Evolutionary conservation across 2,113 vertebrate genomes (phyloP).

Genomic region (Nothocercus nigrocapillus): DNA sequence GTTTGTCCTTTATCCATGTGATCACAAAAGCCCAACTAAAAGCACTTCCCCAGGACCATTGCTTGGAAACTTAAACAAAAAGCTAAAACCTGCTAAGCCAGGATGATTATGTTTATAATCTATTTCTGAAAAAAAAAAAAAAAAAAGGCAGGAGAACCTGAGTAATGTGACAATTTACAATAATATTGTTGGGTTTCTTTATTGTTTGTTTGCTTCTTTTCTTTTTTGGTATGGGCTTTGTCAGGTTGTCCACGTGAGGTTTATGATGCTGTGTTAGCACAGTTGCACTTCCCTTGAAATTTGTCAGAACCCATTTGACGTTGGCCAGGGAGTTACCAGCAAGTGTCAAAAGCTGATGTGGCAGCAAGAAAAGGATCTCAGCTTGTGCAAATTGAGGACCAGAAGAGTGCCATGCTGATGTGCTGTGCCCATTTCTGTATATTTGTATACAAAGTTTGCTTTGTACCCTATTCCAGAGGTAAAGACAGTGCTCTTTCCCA

Average conservation of each 20-base stretch:
- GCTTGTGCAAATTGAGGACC: not conserved
- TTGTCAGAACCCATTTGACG: not conserved
- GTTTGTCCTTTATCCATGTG: not conserved
- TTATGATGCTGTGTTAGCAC: not conserved
- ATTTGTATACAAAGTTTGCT: not conserved
- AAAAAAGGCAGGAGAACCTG: not conserved
- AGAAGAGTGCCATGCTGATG: not conserved
- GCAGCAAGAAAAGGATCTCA: not conserved
- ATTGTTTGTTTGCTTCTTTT: not conserved
- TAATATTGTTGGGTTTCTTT: not conserved
- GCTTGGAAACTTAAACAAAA: not conserved
- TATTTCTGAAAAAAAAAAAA: not conserved
- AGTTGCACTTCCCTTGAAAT: not conserved
- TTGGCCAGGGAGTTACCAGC: not conserved
- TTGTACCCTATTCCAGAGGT: not conserved
- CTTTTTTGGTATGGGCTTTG: too few species aligned
- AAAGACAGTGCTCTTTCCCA: not conserved
- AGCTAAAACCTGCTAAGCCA: not conserved
- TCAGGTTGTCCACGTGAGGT: rapidly evolving
- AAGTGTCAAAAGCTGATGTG: not conserved
- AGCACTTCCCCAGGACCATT: rapidly evolving
- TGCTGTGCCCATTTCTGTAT: not conserved
- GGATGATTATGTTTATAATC: not conserved
- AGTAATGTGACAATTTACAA: not conserved
- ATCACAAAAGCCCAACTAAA: not conserved